A percentile compares a stretch with the other conserved stretches of the same genome.
Evolutionary conservation across 2,888 invertebrate species (phyloP).

Genomic region (Lasioglossum leucozonium): DNA sequence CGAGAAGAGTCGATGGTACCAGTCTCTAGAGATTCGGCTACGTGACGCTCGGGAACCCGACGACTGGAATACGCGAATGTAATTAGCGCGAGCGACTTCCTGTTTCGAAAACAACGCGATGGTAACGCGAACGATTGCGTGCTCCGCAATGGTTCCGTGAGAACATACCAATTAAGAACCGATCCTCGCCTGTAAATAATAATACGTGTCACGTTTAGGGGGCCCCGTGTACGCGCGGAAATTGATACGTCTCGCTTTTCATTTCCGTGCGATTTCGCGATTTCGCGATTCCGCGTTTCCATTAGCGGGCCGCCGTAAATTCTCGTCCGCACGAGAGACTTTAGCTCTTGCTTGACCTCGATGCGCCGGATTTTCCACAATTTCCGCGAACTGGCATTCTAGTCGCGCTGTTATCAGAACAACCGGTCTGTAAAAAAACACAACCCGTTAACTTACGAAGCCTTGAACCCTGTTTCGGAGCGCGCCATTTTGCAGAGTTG

Average conservation of each 20-base stretch:
- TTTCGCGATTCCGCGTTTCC: constrained; percentile 1
- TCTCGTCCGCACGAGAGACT: neutral
- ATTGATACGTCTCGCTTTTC: constrained; percentile 27
- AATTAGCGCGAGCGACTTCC: constrained; percentile 8
- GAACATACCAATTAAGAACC: constrained; percentile 20
- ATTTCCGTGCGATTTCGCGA: constrained; percentile 13
- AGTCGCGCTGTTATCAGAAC: neutral
- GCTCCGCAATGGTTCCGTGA: neutral
- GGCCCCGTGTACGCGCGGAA: constrained; percentile 1
- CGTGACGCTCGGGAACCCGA: neutral
- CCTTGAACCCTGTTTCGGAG: neutral
- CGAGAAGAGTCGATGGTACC: neutral
- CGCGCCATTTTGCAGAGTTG: neutral
- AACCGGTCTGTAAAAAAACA: neutral
- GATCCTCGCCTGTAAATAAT: constrained; percentile 19
- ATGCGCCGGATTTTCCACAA: neutral
- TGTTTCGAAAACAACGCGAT: constrained; percentile 27
- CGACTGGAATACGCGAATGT: neutral
- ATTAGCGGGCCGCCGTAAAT: constrained; percentile 7
- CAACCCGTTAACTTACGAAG: neutral
- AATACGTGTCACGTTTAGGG: neutral
- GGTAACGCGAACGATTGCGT: constrained; percentile 17
- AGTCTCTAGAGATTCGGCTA: no score
- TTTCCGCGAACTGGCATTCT: neutral
- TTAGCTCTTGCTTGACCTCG: neutral